Conservation (phyloP, 2,797 vertebrate genomes). For the Carcharodon carcharias region DNA sequence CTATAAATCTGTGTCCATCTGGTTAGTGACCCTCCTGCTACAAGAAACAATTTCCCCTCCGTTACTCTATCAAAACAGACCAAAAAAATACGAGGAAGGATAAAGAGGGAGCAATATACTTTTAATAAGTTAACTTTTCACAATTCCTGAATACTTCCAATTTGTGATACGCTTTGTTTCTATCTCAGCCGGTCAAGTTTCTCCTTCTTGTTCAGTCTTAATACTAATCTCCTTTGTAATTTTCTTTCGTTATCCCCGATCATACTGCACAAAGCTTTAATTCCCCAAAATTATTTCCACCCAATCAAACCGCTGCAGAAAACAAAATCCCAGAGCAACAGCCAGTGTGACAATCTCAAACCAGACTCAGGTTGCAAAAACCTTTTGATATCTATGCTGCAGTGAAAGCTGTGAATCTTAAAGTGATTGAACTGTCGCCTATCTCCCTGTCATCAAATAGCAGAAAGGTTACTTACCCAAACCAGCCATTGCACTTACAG, state of each 20-base stretch:
- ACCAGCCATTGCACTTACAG: background rate
- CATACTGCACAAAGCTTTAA: background rate
- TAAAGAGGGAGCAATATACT: background rate
- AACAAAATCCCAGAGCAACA: background rate
- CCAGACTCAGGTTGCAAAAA: background rate
- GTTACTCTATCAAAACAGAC: background rate
- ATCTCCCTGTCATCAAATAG: background rate
- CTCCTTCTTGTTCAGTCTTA: background rate
- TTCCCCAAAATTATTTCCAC: background rate
- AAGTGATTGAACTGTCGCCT: background rate
- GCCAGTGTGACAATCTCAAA: background rate
- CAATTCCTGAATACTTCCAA: background rate
- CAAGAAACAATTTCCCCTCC: background rate
- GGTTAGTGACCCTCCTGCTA: background rate
- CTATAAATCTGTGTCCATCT: background rate
- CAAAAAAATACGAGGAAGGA: background rate
- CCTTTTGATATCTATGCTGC: background rate
- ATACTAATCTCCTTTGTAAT: background rate
- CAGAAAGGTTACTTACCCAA: background rate
- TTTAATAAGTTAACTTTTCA: background rate
- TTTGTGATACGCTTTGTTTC: background rate
- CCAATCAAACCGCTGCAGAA: background rate
- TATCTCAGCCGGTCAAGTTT: background rate
- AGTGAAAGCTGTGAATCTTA: background rate
- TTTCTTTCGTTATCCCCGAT: background rate